Base-by-base conservation (phyloP, 1,140 invertebrate species). In the Zophobas morio region DNA sequence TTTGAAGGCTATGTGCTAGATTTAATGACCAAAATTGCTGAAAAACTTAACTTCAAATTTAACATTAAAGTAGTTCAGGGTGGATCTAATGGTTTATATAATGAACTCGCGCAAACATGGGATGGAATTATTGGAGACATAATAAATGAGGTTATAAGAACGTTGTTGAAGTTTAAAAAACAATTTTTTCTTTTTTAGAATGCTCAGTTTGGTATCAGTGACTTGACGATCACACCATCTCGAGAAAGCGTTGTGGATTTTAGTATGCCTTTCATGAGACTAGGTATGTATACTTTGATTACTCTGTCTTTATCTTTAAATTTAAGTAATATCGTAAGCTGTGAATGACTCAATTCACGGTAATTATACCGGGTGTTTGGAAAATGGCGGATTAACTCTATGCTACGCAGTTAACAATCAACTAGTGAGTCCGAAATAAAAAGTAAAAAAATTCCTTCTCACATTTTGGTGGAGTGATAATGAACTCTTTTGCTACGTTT, bases 141-240 rank as follows among this genome's bases (percentile, higher is more conserved):
- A 1, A 84, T 96, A 34, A 93, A 95, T 81, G 90, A 91, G 82
- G 96, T 96, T 20, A 20, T 20, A 20, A 20, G 86, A 87, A 89
- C 74, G 6, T 20, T 34, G 34, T 6, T 60, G 8, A 60, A 36
- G 34, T 36, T 56, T 2, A 8, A 63, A 70, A 37, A 32, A 5
- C 36, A 39, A 20, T 32, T 70, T 60, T 1, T 60, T 60, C 33
- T 39, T 39, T 88, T 89, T 53, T 85, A 96, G 93, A 94, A 93
- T 88, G 96, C 96, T 6, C 96, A 98, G 88, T 87, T 98, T 34
- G 96, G 95, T 0, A 93, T 98, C 70, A 96, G 95, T 78, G 96
- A 98, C 86, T 86, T 98, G 46, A 98, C 96, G 0, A 98, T 98
- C 80, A 98, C 95, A 0, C 94, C 93, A 78, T 92, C 94, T 32